Percentiles rank a stretch among this genome's conserved stretches.
Conservation (phyloP, 2,888 invertebrate species). For the Stenichneumon culpator region DNA sequence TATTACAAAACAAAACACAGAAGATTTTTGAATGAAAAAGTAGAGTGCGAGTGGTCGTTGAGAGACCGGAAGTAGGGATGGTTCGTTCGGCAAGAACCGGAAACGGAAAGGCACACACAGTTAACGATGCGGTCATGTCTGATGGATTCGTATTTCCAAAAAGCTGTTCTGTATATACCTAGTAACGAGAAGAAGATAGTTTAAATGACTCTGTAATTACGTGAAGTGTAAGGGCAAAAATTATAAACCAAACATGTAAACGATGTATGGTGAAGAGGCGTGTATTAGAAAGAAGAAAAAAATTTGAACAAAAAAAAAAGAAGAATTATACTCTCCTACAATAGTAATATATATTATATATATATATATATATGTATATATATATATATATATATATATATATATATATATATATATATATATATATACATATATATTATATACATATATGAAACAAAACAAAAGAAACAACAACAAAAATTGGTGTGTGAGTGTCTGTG, state of each 20-base stretch:
- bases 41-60: constrained; percentile 11
- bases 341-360: constrained; percentile 62
- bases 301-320: constrained; percentile 7
- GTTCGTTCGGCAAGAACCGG: constrained; percentile 3
- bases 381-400: constrained; percentile 68
- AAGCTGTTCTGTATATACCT: constrained; percentile 68
- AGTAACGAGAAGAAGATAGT: constrained; percentile 66
- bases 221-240: constrained; percentile 67
- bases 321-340: constrained; percentile 67
- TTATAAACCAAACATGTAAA: constrained; percentile 70
- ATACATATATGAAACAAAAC: constrained; percentile 60
- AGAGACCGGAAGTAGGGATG: not conserved
- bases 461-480: constrained; percentile 31
- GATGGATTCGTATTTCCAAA: constrained; percentile 57
- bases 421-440: constrained; percentile 68
- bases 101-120: constrained; percentile 51
- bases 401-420: constrained; percentile 56
- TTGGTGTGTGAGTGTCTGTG: constrained; percentile 67
- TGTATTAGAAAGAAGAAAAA: constrained; percentile 67
- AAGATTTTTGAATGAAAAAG: constrained; percentile 22
- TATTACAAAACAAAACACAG: not conserved
- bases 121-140: constrained; percentile 49
- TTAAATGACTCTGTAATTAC: constrained; percentile 70
- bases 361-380: constrained; percentile 61
- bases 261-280: constrained; percentile 70